Evolutionary conservation across 2,797 vertebrate species (phyloP).

Genomic region (Galago senegalensis): DNA sequence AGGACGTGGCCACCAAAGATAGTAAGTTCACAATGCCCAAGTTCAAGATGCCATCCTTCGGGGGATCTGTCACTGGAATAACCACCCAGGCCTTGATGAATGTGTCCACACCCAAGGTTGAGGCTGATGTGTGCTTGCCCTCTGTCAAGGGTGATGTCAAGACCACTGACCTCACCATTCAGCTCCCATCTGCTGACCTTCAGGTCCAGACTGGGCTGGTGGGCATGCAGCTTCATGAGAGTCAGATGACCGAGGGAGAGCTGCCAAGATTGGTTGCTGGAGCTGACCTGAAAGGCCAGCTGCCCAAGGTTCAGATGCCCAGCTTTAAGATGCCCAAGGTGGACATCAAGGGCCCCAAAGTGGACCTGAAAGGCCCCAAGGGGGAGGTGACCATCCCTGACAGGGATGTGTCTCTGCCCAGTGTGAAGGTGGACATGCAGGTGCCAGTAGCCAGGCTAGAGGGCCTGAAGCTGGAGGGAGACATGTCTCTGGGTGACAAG

Average conservation of each 20-base stretch:
- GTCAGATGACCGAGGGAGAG: fast-evolving
- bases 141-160: fast-evolving
- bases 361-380: not conserved
- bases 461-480: too few species aligned
- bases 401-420: not conserved
- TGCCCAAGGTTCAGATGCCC: too few species aligned
- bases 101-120: not conserved
- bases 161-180: fast-evolving
- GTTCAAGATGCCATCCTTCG: conserved; percentile 78
- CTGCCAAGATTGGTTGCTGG: not conserved
- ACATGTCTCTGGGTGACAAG: too few species aligned
- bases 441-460: not conserved
- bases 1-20: fast-evolving
- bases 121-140: not conserved
- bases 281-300: too few species aligned
- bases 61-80: conserved; percentile 65
- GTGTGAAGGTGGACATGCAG: too few species aligned
- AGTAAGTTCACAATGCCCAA: conserved; percentile 86
- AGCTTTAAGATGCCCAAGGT: not conserved
- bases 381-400: not conserved
- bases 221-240: not conserved
- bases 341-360: not conserved
- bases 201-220: not conserved
- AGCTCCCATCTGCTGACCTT: fast-evolving
- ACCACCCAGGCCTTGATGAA: not conserved